A percentile compares a stretch with the other conserved stretches of the same genome.
phyloP scores from a whole-genome alignment of 2,797 vertebrate species.

The Lepus oiostolus region DNA sequence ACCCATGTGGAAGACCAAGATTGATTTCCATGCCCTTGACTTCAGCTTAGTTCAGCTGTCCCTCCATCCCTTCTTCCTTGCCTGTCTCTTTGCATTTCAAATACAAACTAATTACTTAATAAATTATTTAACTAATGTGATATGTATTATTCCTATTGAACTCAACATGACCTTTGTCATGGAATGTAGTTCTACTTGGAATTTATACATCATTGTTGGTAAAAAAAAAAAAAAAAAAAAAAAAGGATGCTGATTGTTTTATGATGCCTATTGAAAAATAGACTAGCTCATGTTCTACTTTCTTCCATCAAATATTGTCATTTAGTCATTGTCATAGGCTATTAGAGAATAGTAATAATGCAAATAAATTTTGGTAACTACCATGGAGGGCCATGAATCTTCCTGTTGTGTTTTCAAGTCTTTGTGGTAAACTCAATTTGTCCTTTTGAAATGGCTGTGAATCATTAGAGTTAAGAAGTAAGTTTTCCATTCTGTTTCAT shows the following conservation, averaged over 20 bases:
- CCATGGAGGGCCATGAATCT: not conserved
- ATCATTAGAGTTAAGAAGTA: not conserved
- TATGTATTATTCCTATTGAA: not conserved
- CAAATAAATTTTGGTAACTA: not conserved
- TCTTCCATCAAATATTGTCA: not conserved
- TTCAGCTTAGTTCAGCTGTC: too few relatives aligned
- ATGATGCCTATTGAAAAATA: not conserved
- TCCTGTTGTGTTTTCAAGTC: not conserved
- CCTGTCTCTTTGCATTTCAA: too few relatives aligned
- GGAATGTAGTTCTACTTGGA: not conserved
- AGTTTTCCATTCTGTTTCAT: not conserved
- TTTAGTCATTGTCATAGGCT: not conserved
- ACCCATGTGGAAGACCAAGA: too few relatives aligned
- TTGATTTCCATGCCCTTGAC: too few relatives aligned
- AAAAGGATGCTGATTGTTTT: not conserved
- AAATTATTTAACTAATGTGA: not conserved
- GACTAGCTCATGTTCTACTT: not conserved
- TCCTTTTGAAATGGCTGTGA: not conserved
- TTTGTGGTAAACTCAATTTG: not conserved
- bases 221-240: not conserved
- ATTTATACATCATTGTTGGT: not conserved
- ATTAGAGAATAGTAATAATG: not conserved
- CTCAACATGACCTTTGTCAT: not conserved
- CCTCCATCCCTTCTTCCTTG: too few relatives aligned
- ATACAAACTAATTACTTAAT: too few relatives aligned